phyloP scores from a whole-genome alignment of 2,888 invertebrate genomes.

The Lacanobia oleracea region DNA sequence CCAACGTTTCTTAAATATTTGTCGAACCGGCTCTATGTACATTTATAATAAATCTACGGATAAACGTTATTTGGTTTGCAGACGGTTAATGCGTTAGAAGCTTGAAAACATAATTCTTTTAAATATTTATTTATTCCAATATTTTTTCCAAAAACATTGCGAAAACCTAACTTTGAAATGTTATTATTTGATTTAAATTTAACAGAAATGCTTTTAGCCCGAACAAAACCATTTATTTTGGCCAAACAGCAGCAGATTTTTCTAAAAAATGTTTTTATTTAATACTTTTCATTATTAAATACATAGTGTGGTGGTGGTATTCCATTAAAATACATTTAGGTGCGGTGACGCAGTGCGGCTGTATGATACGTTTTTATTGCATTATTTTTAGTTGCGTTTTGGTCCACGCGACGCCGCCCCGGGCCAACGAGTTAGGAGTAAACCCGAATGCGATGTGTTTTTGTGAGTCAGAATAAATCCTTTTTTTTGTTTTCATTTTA shows the following conservation, averaged over 20 bases:
- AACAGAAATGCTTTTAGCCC: not conserved
- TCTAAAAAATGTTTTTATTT: not conserved
- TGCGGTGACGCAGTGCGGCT: conserved; percentile 55
- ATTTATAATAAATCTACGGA: too few species aligned
- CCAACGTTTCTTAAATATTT: too few species aligned
- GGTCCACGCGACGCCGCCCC: conserved; percentile 16
- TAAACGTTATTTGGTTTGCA: not conserved
- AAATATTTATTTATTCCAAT: not conserved
- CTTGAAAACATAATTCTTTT: too few species aligned
- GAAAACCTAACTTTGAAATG: not conserved
- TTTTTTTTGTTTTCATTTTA: not conserved
- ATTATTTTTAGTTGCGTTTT: conserved; percentile 56
- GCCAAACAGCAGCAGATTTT: not conserved
- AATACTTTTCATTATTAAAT: conserved; percentile 18
- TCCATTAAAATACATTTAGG: conserved; percentile 48
- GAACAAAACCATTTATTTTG: not conserved
- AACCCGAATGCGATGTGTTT: conserved; percentile 32
- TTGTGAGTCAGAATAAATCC: conserved; percentile 19
- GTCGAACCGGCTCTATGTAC: too few species aligned
- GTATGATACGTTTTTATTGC: conserved; percentile 56
- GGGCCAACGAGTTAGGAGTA: conserved; percentile 13
- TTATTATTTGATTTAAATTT: not conserved
- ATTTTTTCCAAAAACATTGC: not conserved
- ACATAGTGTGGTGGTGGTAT: conserved; percentile 27
- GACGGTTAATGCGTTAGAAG: not conserved